Base-by-base conservation (phyloP, 92 coral and sea anemone species). In the Phenganax subtilis region DNA sequence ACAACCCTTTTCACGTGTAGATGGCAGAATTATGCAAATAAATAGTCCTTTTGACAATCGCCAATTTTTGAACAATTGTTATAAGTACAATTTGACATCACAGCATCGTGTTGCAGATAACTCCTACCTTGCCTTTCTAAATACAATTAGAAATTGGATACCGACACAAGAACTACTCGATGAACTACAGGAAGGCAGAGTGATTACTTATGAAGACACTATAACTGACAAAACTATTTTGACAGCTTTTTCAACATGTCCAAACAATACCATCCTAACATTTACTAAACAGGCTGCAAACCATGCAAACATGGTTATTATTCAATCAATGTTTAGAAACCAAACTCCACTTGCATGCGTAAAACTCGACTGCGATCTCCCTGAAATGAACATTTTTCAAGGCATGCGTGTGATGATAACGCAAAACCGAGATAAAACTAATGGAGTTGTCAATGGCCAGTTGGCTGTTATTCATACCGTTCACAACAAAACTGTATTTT, bases 91-190 rank as follows among this genome's bases (percentile, higher is more conserved):
- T 20, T 57, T 72, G 54, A 29, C 44, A 72, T 9, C 31, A 10
- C 77, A 72, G 17, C 44, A 10, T 47, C 77, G 77, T 17, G 8
- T 8, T 57, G 55, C 12, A 29, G 77, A 72, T 47, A 12, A 10
- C 10, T 10, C 63, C 10, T 47, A 16, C 9, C 77, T 31, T 12
- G 64, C 9, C 64, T 27, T 72, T 51, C 51, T 72, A 12, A 47
- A 72, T 51, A 25, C n/a, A 25, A 17, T 72, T 27, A 10, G 77
- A 11, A 8, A 72, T 20, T 72, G 77, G 77, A 54, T 7, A 29
- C 77, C 77, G 44, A 16, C 77, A 9, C 63, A 10, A 8, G 58
- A 11, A 10, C 77, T 72, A 9, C 63, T 72, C 77, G 77, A 27
- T 51, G n/a, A 25, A 8, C 15, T 72, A 9, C 77, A 10, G 10